These are phyloP conservation scores for Carposina sasakii DNA, from an alignment of 1,140 invertebrate genomes.

Conservation along the genomic window DNA sequence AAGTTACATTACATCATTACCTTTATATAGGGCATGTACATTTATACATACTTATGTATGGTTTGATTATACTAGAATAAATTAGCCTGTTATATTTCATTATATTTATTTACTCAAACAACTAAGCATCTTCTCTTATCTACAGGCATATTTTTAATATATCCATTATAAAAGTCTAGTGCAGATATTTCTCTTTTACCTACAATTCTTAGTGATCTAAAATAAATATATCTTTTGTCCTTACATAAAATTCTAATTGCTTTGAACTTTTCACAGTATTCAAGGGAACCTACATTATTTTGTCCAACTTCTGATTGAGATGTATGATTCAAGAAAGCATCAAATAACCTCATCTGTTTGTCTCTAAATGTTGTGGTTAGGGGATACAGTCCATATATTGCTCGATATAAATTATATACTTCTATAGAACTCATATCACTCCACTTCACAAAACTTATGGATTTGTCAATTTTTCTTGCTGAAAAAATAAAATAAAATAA, in stretches of 20 bases:
- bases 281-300: slow-evolving; percentile 58
- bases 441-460: slow-evolving; percentile 78
- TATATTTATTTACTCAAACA: too few relatives aligned
- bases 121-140: slow-evolving; percentile 38
- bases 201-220: slow-evolving; percentile 73
- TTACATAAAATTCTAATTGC: slow-evolving; percentile 75
- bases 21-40: too few relatives aligned
- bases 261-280: slow-evolving; percentile 70
- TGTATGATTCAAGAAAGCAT: slow-evolving; percentile 58
- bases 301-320: slow-evolving; percentile 22
- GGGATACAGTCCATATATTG: slow-evolving; percentile 76
- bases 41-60: too few relatives aligned
- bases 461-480: slow-evolving; percentile 81
- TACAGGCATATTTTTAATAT: slow-evolving; percentile 69
- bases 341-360: slow-evolving; percentile 75
- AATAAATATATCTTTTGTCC: slow-evolving; percentile 73
- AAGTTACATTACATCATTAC: too few relatives aligned
- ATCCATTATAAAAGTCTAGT: slow-evolving; percentile 80
- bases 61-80: too few relatives aligned
- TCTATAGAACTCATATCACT: slow-evolving; percentile 73
- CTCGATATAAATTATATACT: slow-evolving; percentile 79
- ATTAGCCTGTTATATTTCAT: too few relatives aligned
- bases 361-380: slow-evolving; percentile 75
- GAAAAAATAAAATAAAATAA: slow-evolving; percentile 45
- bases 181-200: slow-evolving; percentile 76